Percentiles rank a stretch among this genome's conserved stretches.
Evolutionary conservation across 1,140 invertebrate species (phyloP).

Genomic region (Cydia fagiglandana): DNA sequence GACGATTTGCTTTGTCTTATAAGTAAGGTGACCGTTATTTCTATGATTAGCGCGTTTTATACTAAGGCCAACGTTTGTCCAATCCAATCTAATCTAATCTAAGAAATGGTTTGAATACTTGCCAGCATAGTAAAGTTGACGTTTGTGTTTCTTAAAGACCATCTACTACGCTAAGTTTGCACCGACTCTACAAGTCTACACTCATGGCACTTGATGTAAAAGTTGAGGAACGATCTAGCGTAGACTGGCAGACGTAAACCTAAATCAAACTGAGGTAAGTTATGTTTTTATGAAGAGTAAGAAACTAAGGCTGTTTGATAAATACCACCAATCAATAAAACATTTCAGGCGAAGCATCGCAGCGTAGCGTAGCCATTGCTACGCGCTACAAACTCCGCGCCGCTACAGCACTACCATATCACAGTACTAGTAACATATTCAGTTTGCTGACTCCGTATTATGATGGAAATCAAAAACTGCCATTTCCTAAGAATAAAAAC

Average conservation of each 20-base stretch:
- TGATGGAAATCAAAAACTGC: not conserved
- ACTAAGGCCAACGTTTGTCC: no score
- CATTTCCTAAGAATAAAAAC: no score
- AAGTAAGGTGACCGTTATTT: no score
- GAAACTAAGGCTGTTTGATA: constrained; percentile 39
- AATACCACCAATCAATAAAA: constrained; percentile 59
- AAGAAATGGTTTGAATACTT: no score
- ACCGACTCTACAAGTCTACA: no score
- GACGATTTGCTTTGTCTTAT: no score
- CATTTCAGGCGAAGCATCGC: constrained; percentile 48
- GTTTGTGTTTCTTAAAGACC: no score
- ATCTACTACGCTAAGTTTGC: no score
- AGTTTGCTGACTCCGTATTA: not conserved
- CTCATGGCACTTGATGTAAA: no score
- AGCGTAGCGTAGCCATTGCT: constrained; percentile 39
- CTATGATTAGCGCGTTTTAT: no score
- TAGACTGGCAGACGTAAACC: not conserved
- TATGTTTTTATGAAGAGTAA: not conserved
- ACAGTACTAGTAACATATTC: not conserved
- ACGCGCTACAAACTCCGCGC: constrained; percentile 47
- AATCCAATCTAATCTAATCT: no score
- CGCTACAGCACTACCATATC: not conserved
- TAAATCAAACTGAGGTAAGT: not conserved
- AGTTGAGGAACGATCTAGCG: not conserved
- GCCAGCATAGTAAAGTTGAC: no score